Base-by-base conservation (phyloP, 2,888 invertebrate genomes). In the Microctonus hyperodae region DNA sequence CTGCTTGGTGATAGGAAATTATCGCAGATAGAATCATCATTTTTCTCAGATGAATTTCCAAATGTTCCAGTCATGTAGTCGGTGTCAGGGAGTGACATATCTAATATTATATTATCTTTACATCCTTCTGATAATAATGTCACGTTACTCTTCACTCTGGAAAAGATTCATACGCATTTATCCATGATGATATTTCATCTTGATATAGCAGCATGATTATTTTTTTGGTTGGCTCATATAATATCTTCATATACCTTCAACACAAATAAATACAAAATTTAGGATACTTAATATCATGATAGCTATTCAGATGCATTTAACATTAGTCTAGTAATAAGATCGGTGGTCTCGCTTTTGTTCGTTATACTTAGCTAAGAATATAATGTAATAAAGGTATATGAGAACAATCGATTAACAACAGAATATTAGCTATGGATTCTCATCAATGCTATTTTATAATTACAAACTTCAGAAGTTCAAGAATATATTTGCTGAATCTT, bases 1-100 rank as follows among this genome's bases (percentile, higher is more conserved):
- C 74, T 75, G n/a, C 70, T 69, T 0, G 59, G 35, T 0, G 69
- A 57, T 22, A 72, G 23, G 65, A 75, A 71, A 31, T 72, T 63
- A 22, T 72, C 72, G 56, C 75, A 75, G n/a, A 56, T 37, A 25
- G 73, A 53, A 20, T 63, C 62, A 28, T 51, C 68, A 37, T 74
- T 60, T 20, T n/a, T n/a, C n/a, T 56, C 7, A 13, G 33, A 59
- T 65, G 28, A 50, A 53, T 71, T 71, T 40, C 13, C n/a, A 60
- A 61, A 62, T 10, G 53, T 10, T 10, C 58, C 64, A 22, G 40
- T 65, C 20, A 16, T 5, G 51, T 56, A 62, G 9, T 67, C 58
- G 57, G 65, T 67, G 11, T 53, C 58, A 23, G 13, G 69, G 22
- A 44, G 56, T 51, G 56, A 59, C 11, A 53, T 33, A 25, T 69